Evolutionary conservation across 2,888 invertebrate genomes (phyloP).

Genomic region (Caradrina kadenii): DNA sequence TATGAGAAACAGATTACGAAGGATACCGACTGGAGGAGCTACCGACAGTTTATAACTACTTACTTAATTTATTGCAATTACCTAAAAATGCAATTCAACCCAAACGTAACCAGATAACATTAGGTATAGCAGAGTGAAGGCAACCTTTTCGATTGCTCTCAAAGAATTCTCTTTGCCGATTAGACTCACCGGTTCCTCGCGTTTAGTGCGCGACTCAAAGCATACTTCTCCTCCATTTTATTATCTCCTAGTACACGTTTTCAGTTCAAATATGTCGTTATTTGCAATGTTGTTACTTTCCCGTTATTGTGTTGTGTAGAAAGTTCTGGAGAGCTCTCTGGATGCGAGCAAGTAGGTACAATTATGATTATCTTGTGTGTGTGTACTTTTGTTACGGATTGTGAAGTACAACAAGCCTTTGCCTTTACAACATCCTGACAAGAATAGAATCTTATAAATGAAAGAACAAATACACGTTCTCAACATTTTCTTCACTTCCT

Average conservation of each 20-base stretch:
- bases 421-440: slow-evolving; percentile 13
- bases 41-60: no score
- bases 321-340: slow-evolving; percentile 45
- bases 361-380: slow-evolving; percentile 48
- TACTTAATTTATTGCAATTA: slow-evolving; percentile 19
- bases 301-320: slow-evolving; percentile 47
- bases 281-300: slow-evolving; percentile 56
- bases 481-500: not conserved
- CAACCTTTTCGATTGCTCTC: slow-evolving; percentile 44
- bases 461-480: not conserved
- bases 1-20: no score
- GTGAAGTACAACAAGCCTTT: slow-evolving; percentile 20
- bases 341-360: slow-evolving; percentile 34
- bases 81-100: slow-evolving; percentile 16
- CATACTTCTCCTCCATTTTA: slow-evolving; percentile 52
- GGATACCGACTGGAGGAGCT: no score
- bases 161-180: slow-evolving; percentile 55
- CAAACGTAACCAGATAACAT: slow-evolving; percentile 21
- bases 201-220: slow-evolving; percentile 56
- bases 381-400: slow-evolving; percentile 30
- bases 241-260: slow-evolving; percentile 57
- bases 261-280: slow-evolving; percentile 58
- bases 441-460: slow-evolving; percentile 13
- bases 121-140: slow-evolving; percentile 21
- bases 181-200: slow-evolving; percentile 44